These are phyloP conservation scores for Scaptomyza parva DNA, from an alignment of 2,888 invertebrate genomes.

Conservation along the genomic window DNA sequence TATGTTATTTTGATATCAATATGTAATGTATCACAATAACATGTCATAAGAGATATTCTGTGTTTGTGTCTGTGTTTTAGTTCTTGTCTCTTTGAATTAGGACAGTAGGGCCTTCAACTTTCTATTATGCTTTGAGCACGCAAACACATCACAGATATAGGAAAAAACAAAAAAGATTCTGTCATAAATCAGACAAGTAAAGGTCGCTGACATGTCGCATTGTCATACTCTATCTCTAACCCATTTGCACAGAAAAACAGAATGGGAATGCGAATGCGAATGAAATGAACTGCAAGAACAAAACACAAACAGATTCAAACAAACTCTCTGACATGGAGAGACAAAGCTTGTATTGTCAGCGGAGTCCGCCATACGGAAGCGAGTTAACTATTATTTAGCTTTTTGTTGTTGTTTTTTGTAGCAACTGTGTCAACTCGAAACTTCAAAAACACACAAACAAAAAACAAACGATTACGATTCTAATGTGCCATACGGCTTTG, in stretches of 20 bases:
- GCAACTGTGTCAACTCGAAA: constrained; percentile 48
- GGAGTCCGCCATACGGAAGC: constrained; percentile 45
- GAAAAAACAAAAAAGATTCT: constrained; percentile 26
- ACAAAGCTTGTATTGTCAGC: constrained; percentile 55
- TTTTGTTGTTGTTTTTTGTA: constrained; percentile 13
- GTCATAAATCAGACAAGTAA: constrained; percentile 51
- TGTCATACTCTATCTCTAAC: constrained; percentile 41
- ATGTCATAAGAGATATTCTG: neutral
- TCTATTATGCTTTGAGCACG: constrained; percentile 11
- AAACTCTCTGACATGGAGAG: constrained; percentile 30
- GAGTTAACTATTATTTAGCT: constrained; percentile 46
- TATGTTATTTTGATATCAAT: constrained; percentile 1
- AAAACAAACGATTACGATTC: constrained; percentile 37
- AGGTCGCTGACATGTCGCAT: constrained; percentile 74
- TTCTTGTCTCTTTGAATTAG: constrained; percentile 32
- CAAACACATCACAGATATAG: constrained; percentile 15
- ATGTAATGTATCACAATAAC: neutral
- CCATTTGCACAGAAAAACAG: constrained; percentile 30
- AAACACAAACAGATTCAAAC: constrained; percentile 35
- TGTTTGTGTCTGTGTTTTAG: neutral
- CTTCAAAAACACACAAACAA: constrained; percentile 14
- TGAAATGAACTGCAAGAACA: too few relatives aligned
- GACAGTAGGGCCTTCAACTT: constrained; percentile 41
- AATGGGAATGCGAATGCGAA: constrained; percentile 43
- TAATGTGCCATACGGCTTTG: constrained; percentile 27